Evolutionary conservation across 1,140 invertebrate genomes (phyloP), one percentile per base, ranked within the genome.

Genomic region (Mamestra configurata): DNA sequence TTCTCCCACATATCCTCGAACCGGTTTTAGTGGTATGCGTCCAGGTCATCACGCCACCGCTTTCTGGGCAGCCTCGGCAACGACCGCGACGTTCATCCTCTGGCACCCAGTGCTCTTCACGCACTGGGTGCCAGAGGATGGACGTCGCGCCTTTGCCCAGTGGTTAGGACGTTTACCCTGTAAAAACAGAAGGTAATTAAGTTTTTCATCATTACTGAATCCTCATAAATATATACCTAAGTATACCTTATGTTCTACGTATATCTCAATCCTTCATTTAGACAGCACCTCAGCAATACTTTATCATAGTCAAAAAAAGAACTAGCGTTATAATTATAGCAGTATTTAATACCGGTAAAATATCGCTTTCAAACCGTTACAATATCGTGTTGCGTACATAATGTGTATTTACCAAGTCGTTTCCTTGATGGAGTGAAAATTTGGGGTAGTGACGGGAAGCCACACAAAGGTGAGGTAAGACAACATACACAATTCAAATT

Each of bases 391-490:
- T 75, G 66, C 51, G 35, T 77, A 77, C 57, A 64, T 88, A 86
- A 85, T 84, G 84, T 84, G 49, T 87, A 86, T 90, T 88, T 89
- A 78, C 84, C 51, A 79, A 86, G 46, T 76, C 78, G 87, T 90
- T 91, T 89, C 84, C 86, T 81, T 78, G 55, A 79, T 85, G 83
- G 84, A 90, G 83, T 88, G 89, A 88, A 88, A 88, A 89, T 80
- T 83, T 75, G 82, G 82, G 84, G 80, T 88, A 88, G 81, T 80
- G 86, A 84, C 79, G 84, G 84, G 83, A 88, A 89, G 85, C 80
- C 83, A 86, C 90, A 91, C 82, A 91, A 88, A 89, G 88, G 89
- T 85, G 89, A 79, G 90, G 82, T 84, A 78, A 83, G 84, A 80
- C 80, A 84, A 82, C 81, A 84, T 70, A 64, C 51, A 53, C 20